Evolutionary conservation across 2,113 vertebrate species (phyloP).

Genomic region (Capricornis sumatraensis): DNA sequence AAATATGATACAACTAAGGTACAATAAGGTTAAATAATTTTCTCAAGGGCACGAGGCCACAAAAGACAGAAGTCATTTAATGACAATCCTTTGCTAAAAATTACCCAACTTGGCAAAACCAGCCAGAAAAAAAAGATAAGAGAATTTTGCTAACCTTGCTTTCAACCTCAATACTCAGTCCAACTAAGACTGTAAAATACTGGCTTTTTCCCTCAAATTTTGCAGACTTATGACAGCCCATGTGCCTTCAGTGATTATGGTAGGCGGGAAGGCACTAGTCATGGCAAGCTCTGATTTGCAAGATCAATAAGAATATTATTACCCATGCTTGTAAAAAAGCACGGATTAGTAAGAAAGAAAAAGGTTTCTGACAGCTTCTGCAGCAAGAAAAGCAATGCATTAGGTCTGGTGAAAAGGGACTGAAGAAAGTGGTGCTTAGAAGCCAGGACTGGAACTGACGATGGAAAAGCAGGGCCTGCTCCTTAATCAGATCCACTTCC

Average conservation of each 20-base stretch:
- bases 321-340: neutral
- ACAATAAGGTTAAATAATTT: slow-evolving; percentile 27
- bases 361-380: neutral
- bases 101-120: neutral
- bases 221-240: neutral
- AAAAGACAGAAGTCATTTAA: slow-evolving; percentile 1
- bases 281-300: slow-evolving; percentile 1
- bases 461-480: neutral
- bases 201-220: neutral
- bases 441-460: slow-evolving; percentile 1
- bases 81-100: neutral
- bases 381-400: neutral
- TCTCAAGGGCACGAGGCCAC: neutral
- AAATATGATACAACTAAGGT: neutral
- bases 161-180: neutral
- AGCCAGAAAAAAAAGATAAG: neutral
- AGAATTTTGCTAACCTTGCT: slow-evolving; percentile 16
- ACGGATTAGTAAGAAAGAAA: neutral
- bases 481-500: slow-evolving; percentile 11
- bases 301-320: slow-evolving; percentile 35
- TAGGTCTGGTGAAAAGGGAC: neutral
- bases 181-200: neutral
- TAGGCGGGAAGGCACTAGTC: neutral
- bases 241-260: neutral
- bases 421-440: neutral